Percentiles rank a stretch among this genome's conserved stretches.
Evolutionary conservation across 1,140 invertebrate genomes (phyloP).

Genomic region (Gryon sp.): DNA sequence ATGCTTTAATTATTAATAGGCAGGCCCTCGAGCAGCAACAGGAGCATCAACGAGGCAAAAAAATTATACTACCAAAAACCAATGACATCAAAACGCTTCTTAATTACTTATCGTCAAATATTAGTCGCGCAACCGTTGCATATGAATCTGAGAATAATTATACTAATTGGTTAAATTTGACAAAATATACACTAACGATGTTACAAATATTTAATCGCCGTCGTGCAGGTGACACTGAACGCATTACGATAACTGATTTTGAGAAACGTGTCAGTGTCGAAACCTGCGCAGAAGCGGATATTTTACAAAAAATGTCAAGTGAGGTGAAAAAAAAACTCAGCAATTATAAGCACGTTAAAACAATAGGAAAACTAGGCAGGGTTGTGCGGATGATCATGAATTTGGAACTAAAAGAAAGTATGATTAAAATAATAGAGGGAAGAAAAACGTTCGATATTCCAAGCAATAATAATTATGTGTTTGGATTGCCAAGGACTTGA

Average conservation of each 20-base stretch:
- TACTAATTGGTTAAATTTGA: background rate
- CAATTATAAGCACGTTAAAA: constrained; percentile 13
- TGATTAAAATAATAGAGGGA: background rate
- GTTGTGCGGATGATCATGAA: constrained; percentile 18
- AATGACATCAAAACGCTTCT: constrained; percentile 13
- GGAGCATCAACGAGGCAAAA: background rate
- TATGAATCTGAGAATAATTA: background rate
- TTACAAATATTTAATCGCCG: constrained; percentile 23
- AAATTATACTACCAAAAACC: background rate
- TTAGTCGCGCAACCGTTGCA: too few relatives aligned
- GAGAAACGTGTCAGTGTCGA: background rate
- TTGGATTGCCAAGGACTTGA: background rate
- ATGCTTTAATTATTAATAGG: background rate
- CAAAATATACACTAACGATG: background rate
- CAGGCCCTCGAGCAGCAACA: background rate
- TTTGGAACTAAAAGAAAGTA: background rate
- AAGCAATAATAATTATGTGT: too few relatives aligned
- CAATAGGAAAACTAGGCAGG: constrained; percentile 25
- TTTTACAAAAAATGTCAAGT: background rate
- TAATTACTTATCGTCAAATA: background rate
- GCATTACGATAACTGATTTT: constrained; percentile 20
- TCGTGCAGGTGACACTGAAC: constrained; percentile 26
- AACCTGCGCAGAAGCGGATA: background rate
- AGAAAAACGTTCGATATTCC: too few relatives aligned
- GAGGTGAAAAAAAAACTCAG: background rate